A percentile compares a stretch with the other conserved stretches of the same genome.
Conservation (phyloP, 2,888 invertebrate genomes). For the Poecilobothrus nobilitatus region DNA sequence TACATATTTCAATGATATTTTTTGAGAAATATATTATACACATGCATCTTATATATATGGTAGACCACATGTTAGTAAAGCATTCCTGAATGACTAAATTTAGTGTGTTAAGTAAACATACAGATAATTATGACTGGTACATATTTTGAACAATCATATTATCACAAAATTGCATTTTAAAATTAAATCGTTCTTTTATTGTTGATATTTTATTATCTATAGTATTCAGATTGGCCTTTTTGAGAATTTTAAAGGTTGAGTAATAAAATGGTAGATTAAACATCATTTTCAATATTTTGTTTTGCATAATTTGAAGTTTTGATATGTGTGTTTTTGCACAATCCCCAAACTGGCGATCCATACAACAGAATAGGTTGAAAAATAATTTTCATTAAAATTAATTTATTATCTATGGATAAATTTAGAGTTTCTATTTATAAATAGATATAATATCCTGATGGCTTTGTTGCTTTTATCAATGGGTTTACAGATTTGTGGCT, state of each 20-base stretch:
- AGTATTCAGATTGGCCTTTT: neutral
- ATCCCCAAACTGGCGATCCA: conserved; percentile 14
- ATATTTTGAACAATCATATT: neutral
- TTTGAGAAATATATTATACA: too few relatives aligned
- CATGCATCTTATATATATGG: too few relatives aligned
- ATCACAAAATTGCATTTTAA: neutral
- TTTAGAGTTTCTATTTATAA: too few relatives aligned
- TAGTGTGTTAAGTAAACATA: too few relatives aligned
- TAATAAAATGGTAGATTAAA: conserved; percentile 15
- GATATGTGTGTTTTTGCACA: conserved; percentile 13
- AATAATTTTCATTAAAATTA: too few relatives aligned
- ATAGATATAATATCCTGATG: too few relatives aligned
- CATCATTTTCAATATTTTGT: conserved; percentile 17
- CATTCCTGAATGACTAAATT: too few relatives aligned
- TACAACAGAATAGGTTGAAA: conserved; percentile 15
- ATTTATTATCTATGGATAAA: too few relatives aligned
- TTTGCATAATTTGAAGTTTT: conserved; percentile 15
- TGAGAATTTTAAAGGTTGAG: neutral
- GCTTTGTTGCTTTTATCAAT: too few relatives aligned
- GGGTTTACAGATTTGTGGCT: neutral
- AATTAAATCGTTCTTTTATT: neutral
- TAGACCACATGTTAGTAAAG: too few relatives aligned
- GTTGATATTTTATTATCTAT: neutral
- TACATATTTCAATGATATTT: too few relatives aligned
- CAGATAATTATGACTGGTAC: neutral